phyloP scores from a whole-genome alignment of 2,888 invertebrate species.

The Zeuzera pyrina region DNA sequence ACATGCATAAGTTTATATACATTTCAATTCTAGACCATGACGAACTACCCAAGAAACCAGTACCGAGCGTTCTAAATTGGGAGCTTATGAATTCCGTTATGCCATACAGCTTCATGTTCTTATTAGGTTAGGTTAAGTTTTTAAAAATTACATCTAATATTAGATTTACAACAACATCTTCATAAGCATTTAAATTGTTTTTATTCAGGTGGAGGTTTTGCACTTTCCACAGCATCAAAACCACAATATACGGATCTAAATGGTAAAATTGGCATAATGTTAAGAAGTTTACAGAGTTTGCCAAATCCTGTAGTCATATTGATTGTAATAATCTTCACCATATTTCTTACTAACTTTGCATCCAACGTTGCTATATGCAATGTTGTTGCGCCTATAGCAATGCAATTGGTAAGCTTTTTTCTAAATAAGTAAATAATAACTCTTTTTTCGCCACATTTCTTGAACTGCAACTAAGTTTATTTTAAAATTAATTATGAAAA shows the following conservation, averaged over 20 bases:
- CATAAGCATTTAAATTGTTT: too few relatives aligned
- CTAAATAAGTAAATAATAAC: not conserved
- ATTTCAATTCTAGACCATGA: conserved; percentile 11
- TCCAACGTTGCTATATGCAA: conserved; percentile 47
- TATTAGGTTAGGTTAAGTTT: too few relatives aligned
- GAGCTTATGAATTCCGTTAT: conserved; percentile 12
- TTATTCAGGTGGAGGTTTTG: conserved; percentile 12
- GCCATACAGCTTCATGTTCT: conserved; percentile 40
- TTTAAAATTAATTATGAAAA: too few relatives aligned
- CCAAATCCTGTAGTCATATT: conserved; percentile 7
- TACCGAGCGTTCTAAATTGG: conserved; percentile 27
- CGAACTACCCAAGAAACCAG: conserved; percentile 27
- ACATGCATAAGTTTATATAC: too few relatives aligned
- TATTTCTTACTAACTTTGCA: conserved; percentile 50
- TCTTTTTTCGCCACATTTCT: not conserved
- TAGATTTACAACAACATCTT: too few relatives aligned
- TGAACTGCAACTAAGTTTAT: too few relatives aligned
- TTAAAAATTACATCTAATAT: too few relatives aligned
- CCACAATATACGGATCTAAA: conserved; percentile 8
- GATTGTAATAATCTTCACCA: conserved; percentile 23
- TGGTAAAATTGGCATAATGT: conserved; percentile 5
- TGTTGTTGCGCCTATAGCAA: conserved; percentile 42
- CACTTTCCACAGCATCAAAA: conserved; percentile 11
- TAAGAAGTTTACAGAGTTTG: not conserved
- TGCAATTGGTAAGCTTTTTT: conserved; percentile 53